Conservation (phyloP, 2,888 invertebrate genomes). For the Plagiodera versicolora region DNA sequence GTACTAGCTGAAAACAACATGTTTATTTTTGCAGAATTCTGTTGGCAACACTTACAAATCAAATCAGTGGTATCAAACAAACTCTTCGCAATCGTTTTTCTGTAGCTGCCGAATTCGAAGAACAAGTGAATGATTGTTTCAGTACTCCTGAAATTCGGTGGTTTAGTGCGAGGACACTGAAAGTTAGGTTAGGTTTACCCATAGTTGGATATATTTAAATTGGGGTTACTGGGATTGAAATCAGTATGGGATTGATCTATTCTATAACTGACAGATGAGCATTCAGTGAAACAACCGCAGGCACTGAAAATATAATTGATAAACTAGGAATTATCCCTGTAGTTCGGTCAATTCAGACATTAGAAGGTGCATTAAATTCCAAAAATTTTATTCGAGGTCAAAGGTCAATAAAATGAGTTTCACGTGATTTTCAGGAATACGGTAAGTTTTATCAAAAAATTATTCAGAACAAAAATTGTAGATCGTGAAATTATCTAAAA, state of each 20-base stretch:
- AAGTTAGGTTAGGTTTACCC: not conserved
- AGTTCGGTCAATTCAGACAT: too few species aligned
- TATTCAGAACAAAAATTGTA: too few species aligned
- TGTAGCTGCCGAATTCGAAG: constrained; percentile 64
- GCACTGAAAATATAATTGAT: constrained; percentile 21
- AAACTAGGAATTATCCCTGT: constrained; percentile 34
- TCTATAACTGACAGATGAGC: constrained; percentile 7
- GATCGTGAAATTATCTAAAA: too few species aligned
- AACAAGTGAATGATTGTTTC: constrained; percentile 31
- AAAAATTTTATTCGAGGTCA: too few species aligned
- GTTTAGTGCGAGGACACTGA: too few species aligned
- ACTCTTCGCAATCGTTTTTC: constrained; percentile 70
- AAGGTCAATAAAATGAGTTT: too few species aligned
- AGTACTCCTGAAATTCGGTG: constrained; percentile 30
- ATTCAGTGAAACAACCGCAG: constrained; percentile 18
- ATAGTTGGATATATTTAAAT: constrained; percentile 1
- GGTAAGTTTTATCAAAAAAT: too few species aligned
- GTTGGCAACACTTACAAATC: constrained; percentile 58
- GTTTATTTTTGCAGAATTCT: not conserved
- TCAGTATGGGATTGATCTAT: not conserved
- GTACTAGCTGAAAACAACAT: constrained; percentile 70
- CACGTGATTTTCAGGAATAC: too few species aligned
- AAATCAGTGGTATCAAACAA: constrained; percentile 78
- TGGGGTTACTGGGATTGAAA: not conserved
- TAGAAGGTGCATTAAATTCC: too few species aligned